Evolutionary conservation across 1,140 invertebrate genomes (phyloP), one percentile per base, ranked within the genome.

Genomic region (Nebria ingens): DNA sequence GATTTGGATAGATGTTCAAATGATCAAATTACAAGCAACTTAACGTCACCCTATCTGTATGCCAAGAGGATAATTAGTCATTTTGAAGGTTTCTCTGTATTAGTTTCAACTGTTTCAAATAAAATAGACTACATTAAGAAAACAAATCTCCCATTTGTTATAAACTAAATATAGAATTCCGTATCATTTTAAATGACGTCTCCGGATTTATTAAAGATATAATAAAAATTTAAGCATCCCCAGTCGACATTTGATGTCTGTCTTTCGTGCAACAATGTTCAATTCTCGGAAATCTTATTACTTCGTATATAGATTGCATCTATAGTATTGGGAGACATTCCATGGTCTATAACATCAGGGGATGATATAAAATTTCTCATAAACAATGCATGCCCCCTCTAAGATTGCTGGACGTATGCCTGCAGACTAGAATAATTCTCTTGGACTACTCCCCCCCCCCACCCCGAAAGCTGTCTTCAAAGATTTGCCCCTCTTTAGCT

Each of bases 351-450:
- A 45, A 45, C n/a, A n/a, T n/a, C n/a, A n/a, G n/a, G n/a, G 40
- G 17, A 17, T 9, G 40, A 45, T 45, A 45, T 45, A 45, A 45
- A 45, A 45, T 45, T 12, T 45, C 40, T 45, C 40, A 45, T 45
- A 45, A 45, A 45, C 40, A 45, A 45, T 45, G 40, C 40, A 45
- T 45, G 40, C 3, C 4, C 40, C 40, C 40, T 45, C 40, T 4
- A 6, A 11, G 6, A 9, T 45, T 45, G 15, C n/a, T 29, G 25
- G 25, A 29, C 25, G 25, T 29, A 4, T 4, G 4, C 25, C 13
- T 29, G 25, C 25, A 6, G 4, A 29, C 4, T n/a, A 13, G 25
- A 29, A 29, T 29, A 29, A 29, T 29, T 29, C 25, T 13, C 25
- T 29, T 29, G 25, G n/a, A n/a, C 25, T 13, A 29, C 25, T 29